A percentile compares a stretch with the other conserved stretches of the same genome.
phyloP scores from a whole-genome alignment of 2,888 invertebrate species.

The Nomada lathburiana region DNA sequence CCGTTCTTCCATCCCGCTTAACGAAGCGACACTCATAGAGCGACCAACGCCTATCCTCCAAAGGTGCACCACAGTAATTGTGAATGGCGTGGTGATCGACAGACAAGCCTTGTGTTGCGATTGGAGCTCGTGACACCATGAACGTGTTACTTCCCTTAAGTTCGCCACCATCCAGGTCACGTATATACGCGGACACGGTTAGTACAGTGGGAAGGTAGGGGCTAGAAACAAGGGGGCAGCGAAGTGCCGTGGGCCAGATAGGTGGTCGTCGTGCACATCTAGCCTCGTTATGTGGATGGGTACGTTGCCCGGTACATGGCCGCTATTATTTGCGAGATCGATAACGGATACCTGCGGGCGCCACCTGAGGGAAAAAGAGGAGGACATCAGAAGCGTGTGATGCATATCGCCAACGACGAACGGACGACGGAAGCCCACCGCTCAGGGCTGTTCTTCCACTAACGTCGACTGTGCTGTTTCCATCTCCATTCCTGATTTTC shows the following conservation, averaged over 20 bases:
- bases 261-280: slow-evolving; percentile 54
- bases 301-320: slow-evolving; percentile 63
- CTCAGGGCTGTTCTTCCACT: slow-evolving; percentile 26
- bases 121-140: slow-evolving; percentile 42
- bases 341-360: slow-evolving; percentile 69
- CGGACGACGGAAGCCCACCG: slow-evolving; percentile 28
- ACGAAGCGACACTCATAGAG: background rate
- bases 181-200: slow-evolving; percentile 48
- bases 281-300: slow-evolving; percentile 68
- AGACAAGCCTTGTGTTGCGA: background rate
- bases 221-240: slow-evolving; percentile 42
- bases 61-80: slow-evolving; percentile 5
- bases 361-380: slow-evolving; percentile 41
- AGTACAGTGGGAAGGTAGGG: background rate
- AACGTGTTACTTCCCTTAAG: slow-evolving; percentile 58
- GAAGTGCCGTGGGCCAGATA: slow-evolving; percentile 12
- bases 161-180: slow-evolving; percentile 64
- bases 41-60: background rate
- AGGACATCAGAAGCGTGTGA: slow-evolving; percentile 60
- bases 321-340: slow-evolving; percentile 74
- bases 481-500: slow-evolving; percentile 21
- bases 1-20: background rate
- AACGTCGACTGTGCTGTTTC: background rate
- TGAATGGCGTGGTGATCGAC: slow-evolving; percentile 17
- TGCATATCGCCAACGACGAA: slow-evolving; percentile 56